Conservation (phyloP, 2,797 vertebrate species). For the Eurystomus glaucurus region DNA sequence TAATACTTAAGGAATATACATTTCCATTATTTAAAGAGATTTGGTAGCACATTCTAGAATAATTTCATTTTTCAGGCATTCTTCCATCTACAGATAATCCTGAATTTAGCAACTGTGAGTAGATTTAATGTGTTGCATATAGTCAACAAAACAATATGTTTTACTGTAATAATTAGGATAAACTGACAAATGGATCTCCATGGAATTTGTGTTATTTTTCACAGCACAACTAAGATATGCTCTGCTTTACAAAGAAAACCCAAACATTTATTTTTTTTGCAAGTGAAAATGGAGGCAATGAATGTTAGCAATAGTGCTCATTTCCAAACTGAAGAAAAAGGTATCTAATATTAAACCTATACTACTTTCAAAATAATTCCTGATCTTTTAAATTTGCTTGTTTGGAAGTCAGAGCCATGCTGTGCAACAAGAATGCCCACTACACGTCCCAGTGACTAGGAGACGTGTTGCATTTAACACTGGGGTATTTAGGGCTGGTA, state of each 20-base stretch:
- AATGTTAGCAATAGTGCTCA: neutral
- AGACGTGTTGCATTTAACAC: neutral
- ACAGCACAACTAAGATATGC: rapidly evolving
- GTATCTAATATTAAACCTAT: neutral
- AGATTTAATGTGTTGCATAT: neutral
- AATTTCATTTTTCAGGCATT: neutral
- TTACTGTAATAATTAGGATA: neutral
- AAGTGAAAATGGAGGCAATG: neutral
- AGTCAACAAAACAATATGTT: neutral
- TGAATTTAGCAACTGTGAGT: conserved; percentile 17
- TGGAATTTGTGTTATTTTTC: neutral
- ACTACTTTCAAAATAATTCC: neutral
- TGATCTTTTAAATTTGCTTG: neutral
- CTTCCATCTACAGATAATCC: neutral
- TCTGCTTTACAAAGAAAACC: neutral
- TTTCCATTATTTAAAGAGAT: conserved; percentile 22
- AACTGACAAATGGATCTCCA: neutral
- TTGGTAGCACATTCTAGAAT: neutral
- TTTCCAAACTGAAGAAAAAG: neutral
- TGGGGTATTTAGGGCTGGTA: neutral
- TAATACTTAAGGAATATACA: neutral
- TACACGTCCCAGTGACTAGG: neutral
- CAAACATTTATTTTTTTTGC: neutral
- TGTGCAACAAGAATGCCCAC: neutral
- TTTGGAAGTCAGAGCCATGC: neutral